Evolutionary conservation across 2,113 vertebrate genomes (phyloP), one percentile per base, ranked within the genome.

Genomic region (Dasyprocta punctata): DNA sequence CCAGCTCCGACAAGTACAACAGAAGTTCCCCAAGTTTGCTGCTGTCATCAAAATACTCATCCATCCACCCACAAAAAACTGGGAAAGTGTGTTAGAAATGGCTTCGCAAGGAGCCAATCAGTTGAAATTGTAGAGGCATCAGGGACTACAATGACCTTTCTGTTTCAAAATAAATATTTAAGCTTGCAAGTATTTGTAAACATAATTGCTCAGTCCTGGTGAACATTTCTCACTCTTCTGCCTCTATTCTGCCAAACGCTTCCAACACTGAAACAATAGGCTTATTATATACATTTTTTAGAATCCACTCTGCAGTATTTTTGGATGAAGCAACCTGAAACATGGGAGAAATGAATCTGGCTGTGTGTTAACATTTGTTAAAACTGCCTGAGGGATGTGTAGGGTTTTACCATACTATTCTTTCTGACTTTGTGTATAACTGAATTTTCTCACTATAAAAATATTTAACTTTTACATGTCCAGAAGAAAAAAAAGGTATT

Each of bases 151-250:
- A 60, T 49, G 10, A 41, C 7, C 33, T 60, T 85, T 88, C 56
- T 94, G 75, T 86, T 94, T 49, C 71, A 33, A 92, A 96, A 80
- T 63, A 85, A 95, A 85, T 89, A 86, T 69, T 95, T 93, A 69
- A 96, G 52, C 36, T 17, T 71, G 60, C 12, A 73, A 88, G 36
- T n/a, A 75, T 75, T 56, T 94, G 69, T 28, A 52, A 54, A 47
- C 4, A 8, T 92, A 52, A 60, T 73, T n/a, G 30, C 17, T 84
- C 92, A 67, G 20, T 12, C 22, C 65, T 89, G 49, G 12, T 12
- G 7, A 44, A 73, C 28, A 36, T 47, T 80, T 44, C 20, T 85
- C 60, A 38, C 3, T 82, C 90, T 95, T 89, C 20, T 86, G 26
- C 16, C 33, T 82, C 14, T 14, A 75, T 17, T 28, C 49, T 10